Evolutionary conservation across 2,888 invertebrate genomes (phyloP), one percentile per base, ranked within the genome.

Genomic region (Dusona sp.): DNA sequence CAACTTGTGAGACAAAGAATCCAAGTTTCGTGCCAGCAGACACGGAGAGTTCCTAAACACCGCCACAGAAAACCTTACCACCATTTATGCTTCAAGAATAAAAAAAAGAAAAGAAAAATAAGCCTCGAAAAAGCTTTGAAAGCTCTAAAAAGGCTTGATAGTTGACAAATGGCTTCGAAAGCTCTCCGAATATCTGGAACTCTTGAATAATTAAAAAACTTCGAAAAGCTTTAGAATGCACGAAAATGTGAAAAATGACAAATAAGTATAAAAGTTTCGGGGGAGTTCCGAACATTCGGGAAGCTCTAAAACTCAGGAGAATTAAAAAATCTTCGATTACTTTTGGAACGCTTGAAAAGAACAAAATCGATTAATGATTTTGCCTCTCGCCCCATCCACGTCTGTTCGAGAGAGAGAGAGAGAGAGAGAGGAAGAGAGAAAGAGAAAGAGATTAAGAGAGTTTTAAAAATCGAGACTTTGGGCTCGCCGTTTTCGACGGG

Each of bases 401-500:
- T 57, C 57, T 25, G 25, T 57, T 57, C 57, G 57, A 25, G 25
- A 3, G 25, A 29, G 25, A 13, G 13, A 57, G 0, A 25, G n/a
- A n/a, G n/a, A n/a, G n/a, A n/a, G n/a, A n/a, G n/a, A n/a, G n/a
- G n/a, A n/a, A n/a, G 57, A 25, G 25, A 3, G 25, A 29, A 13
- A 13, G 13, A 57, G 0, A 25, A 25, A 57, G 13, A 25, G 13
- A 57, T 25, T 25, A 25, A 57, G 25, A 57, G 13, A 57, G 57
- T 57, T 57, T 25, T 29, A 61, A 61, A 22, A 61, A 61, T 3
- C 29, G 61, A 61, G 29, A 29, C 61, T 61, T 61, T 87, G 73
- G 83, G 73, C 79, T 74, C 89, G 89, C 65, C 86, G 91, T 16
- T 29, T 57, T 29, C 16, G 29, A 61, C 29, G 61, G 61, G n/a